Evolutionary conservation across 2,797 vertebrate genomes (phyloP), one percentile per base, ranked within the genome.

Genomic region (Serranus cabrilla): DNA sequence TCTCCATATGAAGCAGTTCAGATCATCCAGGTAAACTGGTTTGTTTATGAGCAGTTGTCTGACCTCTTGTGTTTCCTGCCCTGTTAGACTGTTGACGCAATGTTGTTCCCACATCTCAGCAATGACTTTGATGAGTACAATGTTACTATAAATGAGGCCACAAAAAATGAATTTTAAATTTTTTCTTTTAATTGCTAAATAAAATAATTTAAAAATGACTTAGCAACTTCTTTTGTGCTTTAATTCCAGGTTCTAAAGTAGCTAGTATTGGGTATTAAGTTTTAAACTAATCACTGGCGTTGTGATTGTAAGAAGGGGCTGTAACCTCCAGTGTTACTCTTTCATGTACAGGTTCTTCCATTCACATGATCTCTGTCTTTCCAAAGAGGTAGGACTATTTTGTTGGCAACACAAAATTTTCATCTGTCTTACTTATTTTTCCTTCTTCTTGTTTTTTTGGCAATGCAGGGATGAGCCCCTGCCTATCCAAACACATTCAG

Each of bases 311-410:
- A 60, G 64, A 45, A 49, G 42, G 49, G 27, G 18, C 58, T 55
- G 61, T 65, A 64, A 65, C 50, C 34, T 68, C 61, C 34, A 57
- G 50, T 20, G 50, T 74, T 47, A 42, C 50, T 74, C 39, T 39
- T 63, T 27, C 21, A 54, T 55, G 31, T 21, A 21, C 11, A 45
- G 25, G 52, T 64, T 51, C 10, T 62, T 63, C 56, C 40, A 70
- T 85, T 64, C 31, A 76, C 18, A 73, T 17, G 21, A 49, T 73
- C 42, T 75, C 84, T 80, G 58, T 87, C 71, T 68, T 82, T 89
- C 76, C 66, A 88, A 90, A 90, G 93, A 95, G 93, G 91, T 94
- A 94, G 94, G 83, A 91, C 84, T 86, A 89, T 80, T 88, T 83
- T 81, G 78, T 91, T 94, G 91, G 91, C 91, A 91, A 92, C 80